A percentile compares a stretch with the other conserved stretches of the same genome.
Evolutionary conservation across 2,888 invertebrate genomes (phyloP).

Genomic region (Dendrolimus houi): DNA sequence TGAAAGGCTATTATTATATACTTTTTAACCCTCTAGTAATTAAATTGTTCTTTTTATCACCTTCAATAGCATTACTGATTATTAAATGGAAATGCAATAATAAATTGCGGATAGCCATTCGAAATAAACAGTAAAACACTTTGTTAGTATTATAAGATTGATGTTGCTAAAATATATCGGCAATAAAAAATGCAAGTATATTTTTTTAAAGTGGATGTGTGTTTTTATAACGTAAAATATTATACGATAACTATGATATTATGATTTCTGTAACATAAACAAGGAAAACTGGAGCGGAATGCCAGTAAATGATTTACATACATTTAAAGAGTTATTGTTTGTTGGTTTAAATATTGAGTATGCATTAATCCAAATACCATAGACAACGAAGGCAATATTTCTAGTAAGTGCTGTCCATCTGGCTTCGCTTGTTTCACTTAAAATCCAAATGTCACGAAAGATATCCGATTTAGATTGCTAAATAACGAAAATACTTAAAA

Average conservation of each 20-base stretch:
- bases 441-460: too few relatives aligned
- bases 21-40: too few relatives aligned
- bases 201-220: conserved; percentile 7
- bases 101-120: neutral
- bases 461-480: too few relatives aligned
- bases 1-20: too few relatives aligned
- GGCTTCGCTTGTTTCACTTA: too few relatives aligned
- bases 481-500: too few relatives aligned
- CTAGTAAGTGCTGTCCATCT: too few relatives aligned
- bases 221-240: conserved; percentile 5
- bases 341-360: neutral
- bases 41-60: too few relatives aligned
- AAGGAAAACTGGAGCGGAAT: conserved; percentile 1
- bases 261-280: conserved; percentile 1
- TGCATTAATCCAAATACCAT: too few relatives aligned
- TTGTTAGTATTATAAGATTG: conserved; percentile 2
- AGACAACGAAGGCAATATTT: too few relatives aligned
- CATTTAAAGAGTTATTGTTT: neutral
- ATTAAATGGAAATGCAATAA: neutral
- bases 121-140: conserved; percentile 4
- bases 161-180: conserved; percentile 5
- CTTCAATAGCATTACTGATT: too few relatives aligned
- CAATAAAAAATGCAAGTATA: conserved; percentile 7
- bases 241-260: conserved; percentile 3
- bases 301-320: neutral